Percentiles rank a stretch among this genome's conserved stretches.
phyloP scores from a whole-genome alignment of 2,888 invertebrate species.

The Noctua pronuba region DNA sequence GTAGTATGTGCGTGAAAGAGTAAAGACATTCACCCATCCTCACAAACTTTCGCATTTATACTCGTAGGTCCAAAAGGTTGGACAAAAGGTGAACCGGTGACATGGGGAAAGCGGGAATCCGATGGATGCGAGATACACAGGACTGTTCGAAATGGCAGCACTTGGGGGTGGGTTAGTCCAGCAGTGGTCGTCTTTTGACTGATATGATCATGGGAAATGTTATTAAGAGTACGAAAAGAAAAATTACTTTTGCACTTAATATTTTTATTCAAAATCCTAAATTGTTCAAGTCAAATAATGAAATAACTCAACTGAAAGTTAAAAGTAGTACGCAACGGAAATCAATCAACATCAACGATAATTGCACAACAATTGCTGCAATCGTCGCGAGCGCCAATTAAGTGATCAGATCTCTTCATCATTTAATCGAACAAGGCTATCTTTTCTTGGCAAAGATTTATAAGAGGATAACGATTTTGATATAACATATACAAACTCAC shows the following conservation, averaged over 20 bases:
- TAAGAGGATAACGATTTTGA: constrained; percentile 26
- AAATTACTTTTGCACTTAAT: not conserved
- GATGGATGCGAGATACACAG: not conserved
- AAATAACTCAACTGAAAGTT: not conserved
- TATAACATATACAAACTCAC: not conserved
- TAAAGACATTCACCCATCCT: not conserved
- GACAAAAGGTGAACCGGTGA: not conserved
- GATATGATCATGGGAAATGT: not conserved
- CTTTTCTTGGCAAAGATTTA: constrained; percentile 35
- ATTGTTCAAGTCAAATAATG: not conserved
- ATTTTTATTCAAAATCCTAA: not conserved
- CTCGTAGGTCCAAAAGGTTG: not conserved
- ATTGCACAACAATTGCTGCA: constrained; percentile 49
- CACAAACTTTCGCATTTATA: not conserved
- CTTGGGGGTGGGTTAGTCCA: not conserved
- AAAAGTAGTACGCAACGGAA: constrained; percentile 28
- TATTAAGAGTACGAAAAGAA: not conserved
- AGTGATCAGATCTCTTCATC: constrained; percentile 54
- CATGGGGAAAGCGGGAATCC: not conserved
- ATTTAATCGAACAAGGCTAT: constrained; percentile 52
- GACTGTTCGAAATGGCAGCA: not conserved
- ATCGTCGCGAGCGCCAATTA: constrained; percentile 52
- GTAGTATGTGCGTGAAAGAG: not conserved
- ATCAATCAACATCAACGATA: constrained; percentile 58
- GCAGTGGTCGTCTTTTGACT: not conserved